A percentile compares a stretch with the other conserved stretches of the same genome.
These are phyloP conservation scores for Monodelphis domestica DNA, from an alignment of 2,797 vertebrate species.

Conservation along the genomic window DNA sequence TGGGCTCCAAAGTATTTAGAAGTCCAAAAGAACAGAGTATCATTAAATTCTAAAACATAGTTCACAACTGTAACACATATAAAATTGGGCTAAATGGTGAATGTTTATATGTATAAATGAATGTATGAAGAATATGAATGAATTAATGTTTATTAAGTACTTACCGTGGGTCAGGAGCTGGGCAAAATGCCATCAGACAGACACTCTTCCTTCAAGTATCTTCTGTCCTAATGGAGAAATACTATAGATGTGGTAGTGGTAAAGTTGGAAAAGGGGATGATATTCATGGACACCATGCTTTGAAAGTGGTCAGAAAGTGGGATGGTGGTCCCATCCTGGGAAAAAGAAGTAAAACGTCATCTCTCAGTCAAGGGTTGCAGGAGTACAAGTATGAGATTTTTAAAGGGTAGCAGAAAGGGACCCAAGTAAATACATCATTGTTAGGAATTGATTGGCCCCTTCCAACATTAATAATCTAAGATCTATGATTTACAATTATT, in stretches of 20 bases:
- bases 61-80: background rate
- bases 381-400: background rate
- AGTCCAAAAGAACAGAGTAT: background rate
- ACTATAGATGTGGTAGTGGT: background rate
- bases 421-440: background rate
- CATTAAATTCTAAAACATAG: background rate
- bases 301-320: background rate
- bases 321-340: background rate
- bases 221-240: background rate
- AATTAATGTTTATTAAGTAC: background rate
- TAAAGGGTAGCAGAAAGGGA: background rate
- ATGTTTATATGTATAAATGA: background rate
- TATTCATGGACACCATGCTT: background rate
- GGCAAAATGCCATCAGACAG: background rate
- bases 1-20: background rate
- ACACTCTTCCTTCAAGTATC: background rate
- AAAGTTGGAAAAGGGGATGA: background rate
- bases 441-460: background rate
- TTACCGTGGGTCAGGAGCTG: background rate
- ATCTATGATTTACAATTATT: background rate
- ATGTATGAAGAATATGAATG: background rate
- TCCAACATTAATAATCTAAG: background rate
- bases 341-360: background rate
- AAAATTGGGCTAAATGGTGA: background rate
- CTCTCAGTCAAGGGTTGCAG: background rate